Evolutionary conservation across 2,797 vertebrate genomes (phyloP).

Genomic region (Enteromius fasciolatus): DNA sequence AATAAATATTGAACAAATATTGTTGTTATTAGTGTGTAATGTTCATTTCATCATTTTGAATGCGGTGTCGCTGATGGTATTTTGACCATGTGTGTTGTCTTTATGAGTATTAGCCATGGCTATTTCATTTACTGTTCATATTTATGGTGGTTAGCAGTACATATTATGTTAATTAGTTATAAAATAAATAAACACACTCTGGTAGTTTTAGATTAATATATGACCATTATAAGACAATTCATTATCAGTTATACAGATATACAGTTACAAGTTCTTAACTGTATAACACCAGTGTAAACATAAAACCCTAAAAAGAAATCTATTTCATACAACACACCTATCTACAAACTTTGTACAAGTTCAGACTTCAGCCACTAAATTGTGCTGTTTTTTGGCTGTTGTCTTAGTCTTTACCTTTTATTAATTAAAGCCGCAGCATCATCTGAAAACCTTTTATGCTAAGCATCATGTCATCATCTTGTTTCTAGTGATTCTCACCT

Average conservation of each 20-base stretch:
- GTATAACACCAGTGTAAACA: neutral
- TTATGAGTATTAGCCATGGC: neutral
- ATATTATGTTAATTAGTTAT: neutral
- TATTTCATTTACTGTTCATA: neutral
- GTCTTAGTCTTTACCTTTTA: neutral
- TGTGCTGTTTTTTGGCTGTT: neutral
- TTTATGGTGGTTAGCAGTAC: neutral
- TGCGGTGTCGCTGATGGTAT: neutral
- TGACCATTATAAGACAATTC: neutral
- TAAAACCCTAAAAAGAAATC: neutral
- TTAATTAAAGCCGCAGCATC: neutral
- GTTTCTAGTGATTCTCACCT: slow-evolving; percentile 66
- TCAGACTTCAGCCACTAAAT: neutral
- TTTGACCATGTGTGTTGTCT: neutral
- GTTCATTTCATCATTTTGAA: neutral
- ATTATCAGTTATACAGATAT: neutral
- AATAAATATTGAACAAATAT: neutral
- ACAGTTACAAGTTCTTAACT: neutral
- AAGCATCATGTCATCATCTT: no score
- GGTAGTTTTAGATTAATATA: neutral
- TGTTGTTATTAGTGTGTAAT: neutral
- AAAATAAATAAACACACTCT: neutral
- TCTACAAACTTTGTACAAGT: neutral
- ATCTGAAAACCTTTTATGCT: neutral
- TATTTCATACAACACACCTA: neutral